These are phyloP conservation scores for Perodicticus potto DNA, from an alignment of 2,797 vertebrate genomes.

Conservation along the genomic window DNA sequence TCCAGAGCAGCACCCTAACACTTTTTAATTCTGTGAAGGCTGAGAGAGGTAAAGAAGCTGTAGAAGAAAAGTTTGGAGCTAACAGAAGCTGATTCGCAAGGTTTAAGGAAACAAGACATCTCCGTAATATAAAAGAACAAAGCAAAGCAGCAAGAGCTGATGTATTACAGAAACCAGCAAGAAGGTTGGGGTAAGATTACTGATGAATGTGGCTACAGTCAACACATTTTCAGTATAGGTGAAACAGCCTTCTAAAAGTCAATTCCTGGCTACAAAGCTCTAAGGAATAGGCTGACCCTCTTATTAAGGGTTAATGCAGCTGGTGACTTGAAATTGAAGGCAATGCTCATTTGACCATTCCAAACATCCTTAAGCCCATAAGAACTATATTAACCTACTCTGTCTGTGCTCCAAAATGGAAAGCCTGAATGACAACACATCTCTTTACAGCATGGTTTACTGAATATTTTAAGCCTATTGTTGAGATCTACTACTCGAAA, in stretches of 20 bases:
- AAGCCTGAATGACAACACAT: not conserved
- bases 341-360: not conserved
- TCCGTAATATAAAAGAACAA: not conserved
- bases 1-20: not conserved
- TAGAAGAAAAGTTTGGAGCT: not conserved
- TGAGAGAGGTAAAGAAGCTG: not conserved
- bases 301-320: not conserved
- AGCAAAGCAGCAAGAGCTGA: not conserved
- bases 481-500: not conserved
- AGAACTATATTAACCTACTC: not conserved
- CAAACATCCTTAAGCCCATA: not conserved
- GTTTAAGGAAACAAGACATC: not conserved
- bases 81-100: not conserved
- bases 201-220: not conserved
- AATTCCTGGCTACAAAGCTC: not conserved
- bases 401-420: not conserved
- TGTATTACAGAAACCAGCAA: too few relatives aligned
- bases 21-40: not conserved
- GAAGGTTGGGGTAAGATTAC: not conserved
- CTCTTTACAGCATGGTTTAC: not conserved
- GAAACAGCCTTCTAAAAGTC: not conserved
- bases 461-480: not conserved
- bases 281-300: not conserved
- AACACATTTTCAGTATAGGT: not conserved
- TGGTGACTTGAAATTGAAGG: not conserved